Base-by-base conservation (phyloP, 2,888 invertebrate species). In the Parascotia fuliginaria region DNA sequence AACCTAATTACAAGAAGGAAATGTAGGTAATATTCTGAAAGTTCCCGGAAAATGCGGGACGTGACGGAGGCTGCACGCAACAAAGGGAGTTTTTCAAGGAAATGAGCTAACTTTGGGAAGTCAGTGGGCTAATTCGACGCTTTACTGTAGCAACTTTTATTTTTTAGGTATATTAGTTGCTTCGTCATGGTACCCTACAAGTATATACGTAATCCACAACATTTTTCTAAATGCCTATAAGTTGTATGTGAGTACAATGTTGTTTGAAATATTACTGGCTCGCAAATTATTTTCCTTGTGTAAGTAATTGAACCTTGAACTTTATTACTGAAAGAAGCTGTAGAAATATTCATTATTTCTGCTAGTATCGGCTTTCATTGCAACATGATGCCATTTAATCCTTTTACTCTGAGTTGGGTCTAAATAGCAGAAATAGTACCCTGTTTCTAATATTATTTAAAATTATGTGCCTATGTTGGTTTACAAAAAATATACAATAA, bases 31-130 rank as follows among this genome's bases (percentile, higher is more conserved):
- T 79, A 79, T 76, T 75, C 75, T 63, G 69, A 75, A 76, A 81
- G 82, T 76, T 78, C 62, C 70, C 74, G 77, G 77, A 76, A 78
- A 77, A 75, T 60, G 67, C 59, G 75, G 52, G 59, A 84, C 87
- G 85, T 87, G 84, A 76, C 77, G 47, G 48, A 50, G 64, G 62
- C 60, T 70, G 72, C 75, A 77, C 82, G 80, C 79, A 80, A 80
- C 81, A 79, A 79, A 78, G 73, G 76, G 81, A 85, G 81, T 83
- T 85, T 81, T 79, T 81, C 77, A 82, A 81, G 86, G 86, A 87
- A 87, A 86, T 87, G 82, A 85, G 83, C 77, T 84, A 87, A 87
- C 84, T 88, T 87, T 82, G 60, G 51, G 70, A 70, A 73, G 69
- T 73, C 70, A 70, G 53, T 63, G 62, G 63, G 74, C 74, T 79